Conservation (phyloP, 1,140 invertebrate genomes). For the Caenorhabditis tropicalis region DNA sequence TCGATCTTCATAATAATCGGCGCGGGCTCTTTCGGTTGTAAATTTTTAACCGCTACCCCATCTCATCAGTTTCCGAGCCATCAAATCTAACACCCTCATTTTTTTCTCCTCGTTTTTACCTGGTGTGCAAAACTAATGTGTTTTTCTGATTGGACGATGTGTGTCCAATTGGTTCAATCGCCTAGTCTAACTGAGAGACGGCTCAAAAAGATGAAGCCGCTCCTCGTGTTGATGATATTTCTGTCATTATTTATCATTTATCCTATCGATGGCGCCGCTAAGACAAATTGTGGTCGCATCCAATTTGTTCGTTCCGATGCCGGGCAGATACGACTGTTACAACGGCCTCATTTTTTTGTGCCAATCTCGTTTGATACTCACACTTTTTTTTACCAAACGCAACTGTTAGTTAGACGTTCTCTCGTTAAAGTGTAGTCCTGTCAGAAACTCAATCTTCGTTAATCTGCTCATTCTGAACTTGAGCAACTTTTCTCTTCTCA, state of each 20-base stretch:
- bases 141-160: neutral
- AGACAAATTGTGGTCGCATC: slow-evolving; percentile 29
- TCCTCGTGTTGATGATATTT: neutral
- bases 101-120: neutral
- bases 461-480: too few species aligned
- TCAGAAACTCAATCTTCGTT: too few species aligned
- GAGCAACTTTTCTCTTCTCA: neutral
- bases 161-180: neutral
- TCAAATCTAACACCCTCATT: slow-evolving; percentile 44
- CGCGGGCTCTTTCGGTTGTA: slow-evolving; percentile 1
- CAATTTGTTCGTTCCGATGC: slow-evolving; percentile 15
- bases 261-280: slow-evolving; percentile 25
- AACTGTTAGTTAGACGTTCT: neutral
- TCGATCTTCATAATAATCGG: slow-evolving; percentile 42
- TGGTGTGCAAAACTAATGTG: slow-evolving; percentile 26
- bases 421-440: neutral
- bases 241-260: slow-evolving; percentile 39
- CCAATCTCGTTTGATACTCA: neutral
- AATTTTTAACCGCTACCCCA: slow-evolving; percentile 33
- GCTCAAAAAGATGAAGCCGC: neutral
- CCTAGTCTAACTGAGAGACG: neutral
- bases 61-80: slow-evolving; percentile 39
- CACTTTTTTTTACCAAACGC: neutral
- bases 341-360: neutral
- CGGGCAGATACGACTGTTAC: neutral